Evolutionary conservation across 2,113 vertebrate species (phyloP), one percentile per base, ranked within the genome.

Genomic region (Catharus bicknelli): DNA sequence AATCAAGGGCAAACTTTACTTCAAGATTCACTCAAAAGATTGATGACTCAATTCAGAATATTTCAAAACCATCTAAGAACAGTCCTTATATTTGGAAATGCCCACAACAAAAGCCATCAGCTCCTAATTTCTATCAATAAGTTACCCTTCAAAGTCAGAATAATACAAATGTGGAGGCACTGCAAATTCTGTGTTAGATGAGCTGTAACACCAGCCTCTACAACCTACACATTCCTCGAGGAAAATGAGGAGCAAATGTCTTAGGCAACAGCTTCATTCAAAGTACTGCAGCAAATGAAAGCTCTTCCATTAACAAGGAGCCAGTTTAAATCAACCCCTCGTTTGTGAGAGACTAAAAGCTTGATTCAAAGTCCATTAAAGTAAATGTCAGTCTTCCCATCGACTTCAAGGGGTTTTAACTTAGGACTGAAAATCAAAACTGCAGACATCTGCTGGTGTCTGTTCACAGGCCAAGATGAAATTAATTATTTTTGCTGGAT

Each of bases 31-130:
- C 58, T 83, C 74, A 92, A 93, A 95, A 87, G 78, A 74, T 5
- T 93, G 93, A 87, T 93, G 77, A 82, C 43, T 94, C 51, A 48
- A 90, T 91, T 85, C 84, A 92, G 34, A 89, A 55, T 59, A 58
- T 85, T 95, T 93, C 87, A 90, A 89, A 95, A 66, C 26, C 47
- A 48, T 36, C 32, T 83, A 87, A 86, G 61, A 48, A 86, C 29
- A 66, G 32, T 11, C 34, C 85, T 93, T 79, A 40, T 83, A 32
- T 38, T 79, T 59, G 10, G 67, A 85, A 89, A 83, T 83, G 59
- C 16, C 87, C 58, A 75, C 20, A 55, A 79, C 42, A 92, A 91
- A 96, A 85, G 42, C 22, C 83, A 67, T 53, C 54, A 89, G 9
- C 22, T 87, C 43, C 30, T 89, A 83, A 73, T 69, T 76, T 82